Conservation (phyloP, 2,888 invertebrate genomes). For the Selenia dentaria region DNA sequence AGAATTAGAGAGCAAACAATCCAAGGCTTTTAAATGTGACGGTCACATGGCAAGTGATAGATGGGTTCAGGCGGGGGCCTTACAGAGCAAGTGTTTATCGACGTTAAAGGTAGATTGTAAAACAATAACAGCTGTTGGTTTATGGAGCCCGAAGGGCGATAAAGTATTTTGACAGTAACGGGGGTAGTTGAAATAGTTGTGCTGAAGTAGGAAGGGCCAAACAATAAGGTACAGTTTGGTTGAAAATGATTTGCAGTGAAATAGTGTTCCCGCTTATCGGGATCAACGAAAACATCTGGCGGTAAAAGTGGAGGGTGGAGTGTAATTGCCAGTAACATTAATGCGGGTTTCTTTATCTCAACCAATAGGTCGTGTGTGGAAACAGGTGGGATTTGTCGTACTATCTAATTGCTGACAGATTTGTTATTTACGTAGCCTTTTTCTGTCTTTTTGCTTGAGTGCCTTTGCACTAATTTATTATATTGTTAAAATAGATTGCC, state of each 20-base stretch:
- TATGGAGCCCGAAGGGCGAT: conserved; percentile 16
- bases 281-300: conserved; percentile 31
- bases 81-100: conserved; percentile 13
- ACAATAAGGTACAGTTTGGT: conserved; percentile 17
- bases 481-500: no score
- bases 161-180: conserved; percentile 27
- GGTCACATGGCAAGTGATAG: conserved; percentile 11
- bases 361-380: conserved; percentile 18
- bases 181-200: conserved; percentile 14
- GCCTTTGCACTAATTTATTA: no score
- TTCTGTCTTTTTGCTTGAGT: no score
- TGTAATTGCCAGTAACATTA: conserved; percentile 35
- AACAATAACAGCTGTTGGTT: conserved; percentile 19
- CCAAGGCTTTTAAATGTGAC: background rate
- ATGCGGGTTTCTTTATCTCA: conserved; percentile 29
- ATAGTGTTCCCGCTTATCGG: conserved; percentile 28
- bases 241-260: conserved; percentile 34
- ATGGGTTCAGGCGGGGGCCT: conserved; percentile 3
- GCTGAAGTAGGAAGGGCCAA: conserved; percentile 16
- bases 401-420: conserved; percentile 18
- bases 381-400: conserved; percentile 20
- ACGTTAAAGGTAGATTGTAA: conserved; percentile 15
- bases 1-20: conserved; percentile 1
- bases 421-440: background rate
- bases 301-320: conserved; percentile 15